Base-by-base conservation (phyloP, 2,113 vertebrate species). In the Synchiropus splendidus region DNA sequence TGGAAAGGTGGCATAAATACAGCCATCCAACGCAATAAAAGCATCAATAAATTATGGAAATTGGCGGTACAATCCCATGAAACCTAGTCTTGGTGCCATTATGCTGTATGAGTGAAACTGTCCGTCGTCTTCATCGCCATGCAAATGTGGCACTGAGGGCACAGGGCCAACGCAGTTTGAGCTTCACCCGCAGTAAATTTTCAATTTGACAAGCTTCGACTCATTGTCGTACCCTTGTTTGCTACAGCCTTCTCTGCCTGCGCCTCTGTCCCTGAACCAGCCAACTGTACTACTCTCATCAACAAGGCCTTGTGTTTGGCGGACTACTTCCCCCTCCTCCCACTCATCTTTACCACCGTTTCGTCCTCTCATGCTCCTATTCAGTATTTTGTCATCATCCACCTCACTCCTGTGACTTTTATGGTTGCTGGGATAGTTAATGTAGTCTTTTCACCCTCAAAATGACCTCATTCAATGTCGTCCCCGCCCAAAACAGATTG, bases 171-270 rank as follows among this genome's bases (percentile, higher is more conserved):
- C 52, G 53, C 55, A 67, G 65, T 68, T 63, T 61, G 57, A 59
- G 71, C 59, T 54, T 32, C 49, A 52, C 58, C 49, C 35, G 42
- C 72, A 58, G 57, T 84, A 79, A 75, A 79, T 80, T 64, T 31
- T 27, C 52, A 18, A 45, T 58, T 63, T 74, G 75, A 80, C 76
- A 77, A 73, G 63, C 32, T 47, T 32, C 9, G 42, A 45, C 50
- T 42, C 64, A 67, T 73, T 77, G 78, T 79, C 59, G 58, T 36
- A 47, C 16, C 46, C 31, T 40, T n/a, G 47, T 43, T 48, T 14
- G 40, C 53, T 67, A 1, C 48, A 62, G 53, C 72, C 69, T 39
- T 9, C 38, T 32, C 36, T 15, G 31, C 13, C n/a, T 11, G n/a
- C 15, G 40, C 6, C 36, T 8, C 43, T 67, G 58, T 58, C 67